Evolutionary conservation across 2,113 vertebrate genomes (phyloP), one percentile per base, ranked within the genome.

Genomic region (Tinamus guttatus): DNA sequence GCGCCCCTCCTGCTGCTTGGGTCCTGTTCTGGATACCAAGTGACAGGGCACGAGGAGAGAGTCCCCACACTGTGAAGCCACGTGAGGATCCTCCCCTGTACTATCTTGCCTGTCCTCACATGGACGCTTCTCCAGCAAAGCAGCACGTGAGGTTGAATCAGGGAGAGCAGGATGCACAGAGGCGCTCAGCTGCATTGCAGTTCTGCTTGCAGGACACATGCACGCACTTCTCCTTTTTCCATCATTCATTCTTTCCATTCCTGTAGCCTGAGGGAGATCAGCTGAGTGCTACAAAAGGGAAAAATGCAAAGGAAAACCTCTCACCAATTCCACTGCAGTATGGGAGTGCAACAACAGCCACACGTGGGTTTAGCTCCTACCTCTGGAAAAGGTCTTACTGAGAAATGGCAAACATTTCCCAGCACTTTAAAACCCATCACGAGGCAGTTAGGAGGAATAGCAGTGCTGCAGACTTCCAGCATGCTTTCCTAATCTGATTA

Each of bases 121-220:
- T 0, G 0, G 65, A 16, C 9, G 9, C 25, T 74, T 24, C 60
- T 12, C 21, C 32, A 16, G 62, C 5, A 32, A 45, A 69, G 71
- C 22, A 9, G 7, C 25, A 75, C 8, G 1, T 0, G 11, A 32
- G 47, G 45, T 25, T 64, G 75, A 45, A 12, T 40, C 34, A 9
- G 0, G 4, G 13, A 1, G 2, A 18, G 67, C 1, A 3, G 15
- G 13, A 64, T 11, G 8, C 49, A 32, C 47, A 0, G 20, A 95
- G 22, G 22, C 27, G 54, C 60, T 24, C 36, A 51, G 58, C 24
- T 14, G 56, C 25, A 36, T 22, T 3, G 0, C 1, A 4, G 19
- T 34, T 74, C 34, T 1, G 1, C 45, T 75, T 1, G 1, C 15
- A 51, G 70, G 32, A 45, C 13, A 43, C 0, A 0, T 25, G 81